Evolutionary conservation across 2,888 invertebrate species (phyloP), one percentile per base, ranked within the genome.

Genomic region (Podabrus alpinus): DNA sequence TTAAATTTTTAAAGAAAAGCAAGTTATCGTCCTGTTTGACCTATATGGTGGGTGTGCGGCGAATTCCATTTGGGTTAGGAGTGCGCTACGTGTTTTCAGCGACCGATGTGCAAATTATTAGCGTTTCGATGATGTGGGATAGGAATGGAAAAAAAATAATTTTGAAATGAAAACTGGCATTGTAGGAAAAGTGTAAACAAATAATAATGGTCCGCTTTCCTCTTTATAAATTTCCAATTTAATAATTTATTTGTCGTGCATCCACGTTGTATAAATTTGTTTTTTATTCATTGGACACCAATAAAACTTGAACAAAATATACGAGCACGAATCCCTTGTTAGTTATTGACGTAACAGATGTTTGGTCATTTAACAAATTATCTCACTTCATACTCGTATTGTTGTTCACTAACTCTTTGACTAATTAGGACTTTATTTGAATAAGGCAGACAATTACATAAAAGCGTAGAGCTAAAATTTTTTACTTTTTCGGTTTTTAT

Each of bases 311-410:
- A 67, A 29, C 24, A 15, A 15, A 25, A 67, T 67, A 67, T 67
- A 67, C 16, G 19, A 24, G 24, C 67, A 16, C 24, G 16, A 67
- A 75, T 72, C 74, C 75, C 75, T 68, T 21, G 69, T 59, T 74
- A 76, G 76, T 78, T 78, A 78, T 75, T 73, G 76, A 77, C 73
- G 68, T 68, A 75, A 60, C 73, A 73, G 74, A 73, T 77, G 75
- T 78, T 78, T 76, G 60, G 72, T 71, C 70, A 68, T 77, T 59
- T 75, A 73, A 73, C 72, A 78, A 78, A 73, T 17, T 64, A 64
- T 21, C 62, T 64, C 62, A 16, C 62, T 19, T 21, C 62, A 16
- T 64, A n/a, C n/a, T n/a, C n/a, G n/a, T n/a, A 64, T 19, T 64
- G 62, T 64, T 64, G 62, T 64, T 64, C 17, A 64, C 62, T 64